Base-by-base conservation (phyloP, 2,113 vertebrate species). In the Orcinus orca region DNA sequence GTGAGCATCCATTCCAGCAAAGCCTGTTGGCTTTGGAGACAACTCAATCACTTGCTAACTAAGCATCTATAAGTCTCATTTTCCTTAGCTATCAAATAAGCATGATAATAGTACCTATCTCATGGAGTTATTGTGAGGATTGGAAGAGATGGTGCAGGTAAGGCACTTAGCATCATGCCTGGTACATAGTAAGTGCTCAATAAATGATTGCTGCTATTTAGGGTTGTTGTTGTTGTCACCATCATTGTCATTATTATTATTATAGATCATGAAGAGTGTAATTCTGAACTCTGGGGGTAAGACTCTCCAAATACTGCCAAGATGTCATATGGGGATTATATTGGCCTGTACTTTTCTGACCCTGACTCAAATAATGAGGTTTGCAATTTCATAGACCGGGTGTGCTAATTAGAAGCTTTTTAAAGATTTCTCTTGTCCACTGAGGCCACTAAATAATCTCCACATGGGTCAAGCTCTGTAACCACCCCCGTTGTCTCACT, bases 361-460 rank as follows among this genome's bases (percentile, higher is more conserved):
- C 83, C 80, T 83, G 83, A 95, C 50, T 97, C 97, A 97, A 79
- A 97, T 96, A 97, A 98, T 96, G 93, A 97, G 92, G 93, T 96
- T 95, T 97, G 82, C 88, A 92, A 93, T 96, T 96, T 94, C 88
- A 96, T 97, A 97, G 96, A 97, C 84, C 90, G 68, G 90, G 80
- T 58, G 76, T 97, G 80, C 95, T 98, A 97, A 97, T 97, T 95
- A 98, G 94, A 98, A 98, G 76, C 85, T 84, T 95, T 92, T 96
- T 92, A 96, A 98, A 97, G 96, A 97, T 98, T 97, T 96, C 87
- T 80, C 96, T 92, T 97, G 44, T 89, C 92, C 93, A 44, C 67
- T 68, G 85, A 85, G 73, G 93, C 62, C 81, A 97, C 76, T 95
- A 97, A 98, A 93, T 95, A 97, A 98, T 96, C 65, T 92, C 97